Evolutionary conservation across 2,113 vertebrate species (phyloP).

Genomic region (Cavia porcellus): DNA sequence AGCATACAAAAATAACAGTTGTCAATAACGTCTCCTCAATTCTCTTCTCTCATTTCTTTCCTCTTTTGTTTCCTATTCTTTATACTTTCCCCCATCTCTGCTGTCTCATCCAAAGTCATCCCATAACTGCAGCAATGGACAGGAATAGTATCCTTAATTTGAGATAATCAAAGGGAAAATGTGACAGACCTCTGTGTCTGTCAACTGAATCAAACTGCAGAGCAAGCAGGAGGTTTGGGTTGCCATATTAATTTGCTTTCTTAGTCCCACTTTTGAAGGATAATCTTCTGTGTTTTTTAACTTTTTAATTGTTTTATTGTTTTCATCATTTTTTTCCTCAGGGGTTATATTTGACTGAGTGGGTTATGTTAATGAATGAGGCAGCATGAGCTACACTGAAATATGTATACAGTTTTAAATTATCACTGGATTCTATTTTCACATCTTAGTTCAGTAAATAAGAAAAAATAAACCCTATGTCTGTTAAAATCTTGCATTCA

Average conservation of each 20-base stretch:
- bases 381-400: slow-evolving; percentile 33
- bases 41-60: neutral
- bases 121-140: neutral
- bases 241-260: neutral
- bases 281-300: neutral
- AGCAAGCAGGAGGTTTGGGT: neutral
- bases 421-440: slow-evolving; percentile 34
- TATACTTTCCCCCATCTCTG: no score
- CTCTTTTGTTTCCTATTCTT: neutral
- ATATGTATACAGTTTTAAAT: slow-evolving; percentile 60
- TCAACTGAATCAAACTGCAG: neutral
- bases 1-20: neutral
- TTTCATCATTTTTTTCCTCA: neutral
- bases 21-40: neutral
- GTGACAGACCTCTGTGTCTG: neutral
- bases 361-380: slow-evolving; percentile 17
- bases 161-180: neutral
- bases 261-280: neutral
- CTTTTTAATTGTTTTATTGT: neutral
- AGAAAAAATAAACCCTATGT: slow-evolving; percentile 42
- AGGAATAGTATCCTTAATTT: neutral
- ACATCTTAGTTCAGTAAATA: slow-evolving; percentile 56
- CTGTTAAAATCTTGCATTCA: slow-evolving; percentile 35
- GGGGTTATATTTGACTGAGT: slow-evolving; percentile 18
- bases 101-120: neutral